phyloP scores from a whole-genome alignment of 2,888 invertebrate genomes.

The Prosopocoilus inquinatus region DNA sequence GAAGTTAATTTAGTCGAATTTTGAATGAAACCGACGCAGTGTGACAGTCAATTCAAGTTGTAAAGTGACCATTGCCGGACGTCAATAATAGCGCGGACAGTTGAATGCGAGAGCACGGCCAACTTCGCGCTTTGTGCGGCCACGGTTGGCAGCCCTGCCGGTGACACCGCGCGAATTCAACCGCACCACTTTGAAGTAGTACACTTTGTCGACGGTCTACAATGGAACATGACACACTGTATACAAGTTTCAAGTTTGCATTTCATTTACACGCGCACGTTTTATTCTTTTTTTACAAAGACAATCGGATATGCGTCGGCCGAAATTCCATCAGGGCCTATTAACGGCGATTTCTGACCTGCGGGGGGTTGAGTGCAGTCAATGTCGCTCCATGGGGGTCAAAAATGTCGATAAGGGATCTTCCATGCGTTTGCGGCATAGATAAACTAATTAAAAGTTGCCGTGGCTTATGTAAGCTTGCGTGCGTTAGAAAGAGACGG shows the following conservation, averaged over 20 bases:
- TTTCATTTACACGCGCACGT: too few species aligned
- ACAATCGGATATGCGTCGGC: background rate
- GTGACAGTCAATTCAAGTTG: constrained; percentile 48
- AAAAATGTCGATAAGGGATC: background rate
- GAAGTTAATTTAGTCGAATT: constrained; percentile 30
- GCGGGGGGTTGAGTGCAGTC: background rate
- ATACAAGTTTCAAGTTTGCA: too few species aligned
- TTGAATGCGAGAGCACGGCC: constrained; percentile 44
- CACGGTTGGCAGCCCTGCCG: constrained; percentile 15
- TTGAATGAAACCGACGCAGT: constrained; percentile 35
- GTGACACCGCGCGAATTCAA: constrained; percentile 18
- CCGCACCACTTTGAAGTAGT: constrained; percentile 17
- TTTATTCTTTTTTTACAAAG: background rate
- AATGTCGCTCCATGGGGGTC: background rate
- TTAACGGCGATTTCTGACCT: background rate
- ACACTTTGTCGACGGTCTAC: background rate
- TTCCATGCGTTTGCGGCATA: background rate
- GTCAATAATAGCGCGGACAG: constrained; percentile 40
- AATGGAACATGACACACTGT: constrained; percentile 6
- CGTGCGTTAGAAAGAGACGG: background rate
- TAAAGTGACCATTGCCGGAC: constrained; percentile 45
- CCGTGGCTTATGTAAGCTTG: background rate
- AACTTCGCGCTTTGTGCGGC: constrained; percentile 43
- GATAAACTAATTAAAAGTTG: constrained; percentile 4
- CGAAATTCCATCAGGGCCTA: background rate